These are phyloP conservation scores for Acanthosepion esculentum DNA, from an alignment of 2,888 invertebrate species.

Conservation along the genomic window DNA sequence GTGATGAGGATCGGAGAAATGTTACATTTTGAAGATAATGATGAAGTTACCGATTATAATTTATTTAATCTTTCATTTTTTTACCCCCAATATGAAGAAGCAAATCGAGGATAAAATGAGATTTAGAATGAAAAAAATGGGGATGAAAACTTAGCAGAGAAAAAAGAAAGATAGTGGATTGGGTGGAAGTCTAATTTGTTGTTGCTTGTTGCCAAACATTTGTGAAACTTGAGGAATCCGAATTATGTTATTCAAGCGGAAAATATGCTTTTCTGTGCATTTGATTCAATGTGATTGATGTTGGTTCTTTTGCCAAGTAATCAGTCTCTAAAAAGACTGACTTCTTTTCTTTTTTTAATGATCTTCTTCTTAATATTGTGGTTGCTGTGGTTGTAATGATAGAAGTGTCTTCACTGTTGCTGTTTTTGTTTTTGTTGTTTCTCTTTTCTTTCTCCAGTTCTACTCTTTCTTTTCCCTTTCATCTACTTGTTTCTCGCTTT, in stretches of 20 bases:
- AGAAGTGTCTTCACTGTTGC: background rate
- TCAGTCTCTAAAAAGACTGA: background rate
- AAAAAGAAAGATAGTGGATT: background rate
- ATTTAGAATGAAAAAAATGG: background rate
- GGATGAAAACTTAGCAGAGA: background rate
- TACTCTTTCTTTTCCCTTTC: background rate
- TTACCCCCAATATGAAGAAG: background rate
- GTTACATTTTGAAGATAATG: too few species aligned
- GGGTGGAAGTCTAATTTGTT: background rate
- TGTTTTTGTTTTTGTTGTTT: background rate
- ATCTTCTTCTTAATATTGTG: background rate
- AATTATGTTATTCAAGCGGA: background rate
- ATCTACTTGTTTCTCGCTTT: background rate
- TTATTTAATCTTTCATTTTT: too few species aligned
- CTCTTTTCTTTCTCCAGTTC: too few species aligned
- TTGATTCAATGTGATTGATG: background rate
- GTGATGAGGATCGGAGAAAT: too few species aligned
- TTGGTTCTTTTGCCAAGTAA: background rate
- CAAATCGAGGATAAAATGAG: background rate
- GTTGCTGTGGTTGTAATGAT: background rate
- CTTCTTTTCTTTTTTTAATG: too few species aligned
- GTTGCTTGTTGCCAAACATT: slow-evolving; percentile 39
- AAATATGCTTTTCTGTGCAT: background rate
- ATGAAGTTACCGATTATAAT: too few species aligned
- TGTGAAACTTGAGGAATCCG: slow-evolving; percentile 39